phyloP scores from a whole-genome alignment of 2,797 vertebrate genomes.

The Eutrigla gurnardus region DNA sequence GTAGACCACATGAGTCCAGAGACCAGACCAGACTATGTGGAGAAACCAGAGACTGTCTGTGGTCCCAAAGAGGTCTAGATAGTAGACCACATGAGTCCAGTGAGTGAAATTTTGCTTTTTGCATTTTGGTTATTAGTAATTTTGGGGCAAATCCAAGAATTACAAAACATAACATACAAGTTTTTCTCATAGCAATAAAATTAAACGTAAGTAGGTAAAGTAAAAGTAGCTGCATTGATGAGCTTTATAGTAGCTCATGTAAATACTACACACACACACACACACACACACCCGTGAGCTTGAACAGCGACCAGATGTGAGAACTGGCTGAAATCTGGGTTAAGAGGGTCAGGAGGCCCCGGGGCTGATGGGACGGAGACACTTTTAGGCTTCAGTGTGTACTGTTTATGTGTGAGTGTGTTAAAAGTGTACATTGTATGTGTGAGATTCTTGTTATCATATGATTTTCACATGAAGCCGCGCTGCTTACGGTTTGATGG shows the following conservation, averaged over 20 bases:
- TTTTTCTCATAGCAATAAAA: no score
- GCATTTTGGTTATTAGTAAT: not conserved
- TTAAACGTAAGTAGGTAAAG: no score
- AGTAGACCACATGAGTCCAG: no score
- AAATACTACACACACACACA: not conserved
- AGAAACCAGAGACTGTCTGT: no score
- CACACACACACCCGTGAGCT: not conserved
- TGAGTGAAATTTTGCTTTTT: no score
- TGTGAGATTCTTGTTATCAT: conserved; percentile 58
- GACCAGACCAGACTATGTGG: no score
- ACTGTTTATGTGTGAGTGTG: conserved; percentile 9
- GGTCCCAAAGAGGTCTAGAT: no score
- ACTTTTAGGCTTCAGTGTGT: conserved; percentile 36
- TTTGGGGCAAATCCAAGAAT: no score
- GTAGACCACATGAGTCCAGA: no score
- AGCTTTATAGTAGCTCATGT: conserved; percentile 2
- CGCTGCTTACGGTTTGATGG: conserved; percentile 36
- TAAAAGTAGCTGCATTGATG: not conserved
- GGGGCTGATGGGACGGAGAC: conserved; percentile 46
- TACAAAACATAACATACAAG: not conserved
- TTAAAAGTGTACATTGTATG: conserved; percentile 2
- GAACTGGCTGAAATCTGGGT: conserved; percentile 51
- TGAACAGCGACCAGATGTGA: conserved; percentile 46
- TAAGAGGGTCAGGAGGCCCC: conserved; percentile 62
- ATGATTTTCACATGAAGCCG: conserved; percentile 77